Evolutionary conservation across 2,888 invertebrate genomes (phyloP).

Genomic region (Trissolcus japonicus): DNA sequence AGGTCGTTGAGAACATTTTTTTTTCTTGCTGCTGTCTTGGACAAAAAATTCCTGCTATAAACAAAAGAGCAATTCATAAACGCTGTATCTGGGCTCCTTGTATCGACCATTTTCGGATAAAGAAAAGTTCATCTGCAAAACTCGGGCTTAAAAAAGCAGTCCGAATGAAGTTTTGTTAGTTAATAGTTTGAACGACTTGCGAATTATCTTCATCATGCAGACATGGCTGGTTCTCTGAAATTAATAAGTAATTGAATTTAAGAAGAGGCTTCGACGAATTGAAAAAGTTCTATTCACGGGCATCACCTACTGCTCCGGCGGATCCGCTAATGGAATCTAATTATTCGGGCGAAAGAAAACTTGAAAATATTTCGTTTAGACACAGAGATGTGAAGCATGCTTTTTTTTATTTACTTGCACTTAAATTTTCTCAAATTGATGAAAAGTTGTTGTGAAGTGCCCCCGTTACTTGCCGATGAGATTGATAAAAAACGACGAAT

Average conservation of each 20-base stretch:
- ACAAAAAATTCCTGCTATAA: too few species aligned
- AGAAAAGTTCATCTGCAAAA: conserved; percentile 39
- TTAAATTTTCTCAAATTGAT: conserved; percentile 22
- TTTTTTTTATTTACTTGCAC: conserved; percentile 11
- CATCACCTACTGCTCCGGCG: conserved; percentile 24
- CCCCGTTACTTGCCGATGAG: not conserved
- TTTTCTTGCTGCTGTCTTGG: too few species aligned
- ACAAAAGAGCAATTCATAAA: conserved; percentile 24
- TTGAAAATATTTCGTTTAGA: conserved; percentile 42
- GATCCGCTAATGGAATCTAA: conserved; percentile 40
- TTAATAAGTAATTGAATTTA: conserved; percentile 51
- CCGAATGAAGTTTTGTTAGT: conserved; percentile 45
- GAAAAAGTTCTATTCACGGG: conserved; percentile 52
- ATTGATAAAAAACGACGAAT: not conserved
- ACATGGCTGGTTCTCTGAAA: conserved; percentile 39
- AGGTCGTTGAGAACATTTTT: too few species aligned
- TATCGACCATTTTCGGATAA: conserved; percentile 18
- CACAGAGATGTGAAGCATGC: conserved; percentile 6
- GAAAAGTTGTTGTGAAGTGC: conserved; percentile 17
- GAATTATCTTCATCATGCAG: conserved; percentile 51
- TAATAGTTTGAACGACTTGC: conserved; percentile 50
- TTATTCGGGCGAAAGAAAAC: conserved; percentile 34
- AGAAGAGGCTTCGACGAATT: conserved; percentile 43
- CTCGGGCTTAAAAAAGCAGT: not conserved
- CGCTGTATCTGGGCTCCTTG: conserved; percentile 2